phyloP scores from a whole-genome alignment of 2,113 vertebrate genomes.

The Ceyx melanurus region DNA sequence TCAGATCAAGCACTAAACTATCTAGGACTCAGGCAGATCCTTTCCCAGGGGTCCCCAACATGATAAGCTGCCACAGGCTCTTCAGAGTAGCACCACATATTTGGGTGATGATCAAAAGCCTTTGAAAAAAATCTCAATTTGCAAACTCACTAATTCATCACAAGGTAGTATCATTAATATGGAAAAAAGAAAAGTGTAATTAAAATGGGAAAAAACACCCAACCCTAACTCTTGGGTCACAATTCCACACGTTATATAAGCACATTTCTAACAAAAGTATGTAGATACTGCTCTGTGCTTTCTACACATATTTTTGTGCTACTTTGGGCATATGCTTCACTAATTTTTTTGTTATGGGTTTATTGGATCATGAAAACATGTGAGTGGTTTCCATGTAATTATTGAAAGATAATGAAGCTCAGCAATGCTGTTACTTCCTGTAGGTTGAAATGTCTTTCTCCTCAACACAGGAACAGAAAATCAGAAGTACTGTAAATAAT shows the following conservation, averaged over 20 bases:
- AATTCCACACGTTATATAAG: neutral
- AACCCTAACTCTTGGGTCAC: neutral
- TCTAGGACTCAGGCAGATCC: neutral
- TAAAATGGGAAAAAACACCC: neutral
- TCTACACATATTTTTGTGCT: neutral
- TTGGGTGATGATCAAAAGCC: neutral
- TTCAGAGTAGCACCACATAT: neutral
- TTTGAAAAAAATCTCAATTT: slow-evolving; percentile 11
- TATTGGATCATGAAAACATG: neutral
- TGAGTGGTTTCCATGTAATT: neutral
- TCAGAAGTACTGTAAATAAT: neutral
- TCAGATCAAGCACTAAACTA: neutral
- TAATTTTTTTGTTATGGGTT: neutral
- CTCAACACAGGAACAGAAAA: neutral
- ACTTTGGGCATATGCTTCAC: neutral
- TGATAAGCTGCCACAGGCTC: neutral
- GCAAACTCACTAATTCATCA: neutral
- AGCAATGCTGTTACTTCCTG: neutral
- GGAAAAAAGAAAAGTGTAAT: neutral
- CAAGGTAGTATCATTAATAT: neutral
- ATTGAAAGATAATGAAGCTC: neutral
- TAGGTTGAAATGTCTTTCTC: neutral
- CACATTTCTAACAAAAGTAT: neutral
- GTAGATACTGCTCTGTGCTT: neutral
- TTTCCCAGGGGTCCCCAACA: neutral